Base-by-base conservation (phyloP, 2,888 invertebrate genomes). In the Nephrocerus scutellatus region DNA sequence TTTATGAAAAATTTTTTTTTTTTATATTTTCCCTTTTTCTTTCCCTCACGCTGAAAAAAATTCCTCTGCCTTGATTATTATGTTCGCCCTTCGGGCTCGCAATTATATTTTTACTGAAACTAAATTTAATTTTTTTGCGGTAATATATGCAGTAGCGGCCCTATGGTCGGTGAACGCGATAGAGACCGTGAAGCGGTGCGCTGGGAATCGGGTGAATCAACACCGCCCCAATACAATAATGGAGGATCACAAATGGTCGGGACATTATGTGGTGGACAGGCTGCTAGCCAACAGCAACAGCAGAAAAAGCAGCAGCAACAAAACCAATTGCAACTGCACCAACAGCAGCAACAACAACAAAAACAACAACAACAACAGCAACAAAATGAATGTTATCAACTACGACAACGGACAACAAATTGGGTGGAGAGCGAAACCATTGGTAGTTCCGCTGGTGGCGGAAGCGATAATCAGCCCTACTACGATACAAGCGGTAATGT, bases 141-240 rank as follows among this genome's bases (percentile, higher is more conserved):
- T n/a, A n/a, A n/a, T n/a, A n/a, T n/a, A n/a, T 18, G 12, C 32
- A 49, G 55, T 51, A 63, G 64, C 66, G 61, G 66, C 63, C 66
- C 63, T 68, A 69, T 69, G 69, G 68, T 70, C 65, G 69, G 69
- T 62, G 68, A 68, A 68, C 68, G 68, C 63, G 67, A 68, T 59
- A 67, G 68, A 61, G 68, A 68, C 67, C 69, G 69, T 68, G 69
- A 70, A 62, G 67, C 69, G 68, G 69, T 69, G 66, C 67, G 68
- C 64, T 70, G 70, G 70, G 70, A 70, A 67, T 60, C 67, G 63
- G 68, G 68, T 63, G 68, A 66, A 59, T 57, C 63, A 60, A 67
- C 72, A 71, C 71, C 73, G 63, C 70, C 70, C 66, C 70, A 70
- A 61, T 63, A 57, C 55, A 68, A 66, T 62, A 67, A 68, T 68